Evolutionary conservation across 1,140 invertebrate genomes (phyloP).

Genomic region (Brachionus paranguensis): DNA sequence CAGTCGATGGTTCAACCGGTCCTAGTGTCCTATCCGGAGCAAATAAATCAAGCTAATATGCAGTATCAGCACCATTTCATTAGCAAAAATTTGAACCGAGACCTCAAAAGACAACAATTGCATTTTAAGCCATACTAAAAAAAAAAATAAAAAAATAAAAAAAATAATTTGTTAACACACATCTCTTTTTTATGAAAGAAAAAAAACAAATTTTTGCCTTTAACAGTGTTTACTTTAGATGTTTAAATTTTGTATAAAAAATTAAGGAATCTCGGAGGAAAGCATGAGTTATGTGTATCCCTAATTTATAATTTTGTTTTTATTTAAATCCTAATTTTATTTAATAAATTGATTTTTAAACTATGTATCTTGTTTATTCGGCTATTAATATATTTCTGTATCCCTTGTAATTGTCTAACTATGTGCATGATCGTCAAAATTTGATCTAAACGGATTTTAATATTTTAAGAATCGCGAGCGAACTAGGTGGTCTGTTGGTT

Average conservation of each 20-base stretch:
- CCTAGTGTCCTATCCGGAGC: neutral
- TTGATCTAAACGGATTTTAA: neutral
- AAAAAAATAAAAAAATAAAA: neutral
- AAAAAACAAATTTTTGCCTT: neutral
- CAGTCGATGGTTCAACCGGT: neutral
- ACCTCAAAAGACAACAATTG: slow-evolving; percentile 1
- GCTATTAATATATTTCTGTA: slow-evolving; percentile 20
- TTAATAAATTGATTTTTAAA: neutral
- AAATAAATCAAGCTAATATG: slow-evolving; percentile 3
- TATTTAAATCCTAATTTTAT: neutral
- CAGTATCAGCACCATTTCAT: neutral
- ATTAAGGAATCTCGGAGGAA: neutral
- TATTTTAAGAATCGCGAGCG: slow-evolving; percentile 36
- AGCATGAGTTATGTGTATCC: slow-evolving; percentile 20
- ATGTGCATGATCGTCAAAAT: neutral
- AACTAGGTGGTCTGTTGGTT: slow-evolving; percentile 37
- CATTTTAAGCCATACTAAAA: slow-evolving; percentile 27
- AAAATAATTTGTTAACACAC: neutral
- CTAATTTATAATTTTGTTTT: neutral
- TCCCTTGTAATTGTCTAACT: slow-evolving; percentile 11
- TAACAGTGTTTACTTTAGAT: slow-evolving; percentile 22
- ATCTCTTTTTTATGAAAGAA: neutral
- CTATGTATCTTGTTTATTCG: neutral
- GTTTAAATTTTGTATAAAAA: neutral
- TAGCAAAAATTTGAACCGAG: neutral